These are phyloP conservation scores for Ornithoptera alexandrae DNA, from an alignment of 2,888 invertebrate genomes.

Conservation along the genomic window DNA sequence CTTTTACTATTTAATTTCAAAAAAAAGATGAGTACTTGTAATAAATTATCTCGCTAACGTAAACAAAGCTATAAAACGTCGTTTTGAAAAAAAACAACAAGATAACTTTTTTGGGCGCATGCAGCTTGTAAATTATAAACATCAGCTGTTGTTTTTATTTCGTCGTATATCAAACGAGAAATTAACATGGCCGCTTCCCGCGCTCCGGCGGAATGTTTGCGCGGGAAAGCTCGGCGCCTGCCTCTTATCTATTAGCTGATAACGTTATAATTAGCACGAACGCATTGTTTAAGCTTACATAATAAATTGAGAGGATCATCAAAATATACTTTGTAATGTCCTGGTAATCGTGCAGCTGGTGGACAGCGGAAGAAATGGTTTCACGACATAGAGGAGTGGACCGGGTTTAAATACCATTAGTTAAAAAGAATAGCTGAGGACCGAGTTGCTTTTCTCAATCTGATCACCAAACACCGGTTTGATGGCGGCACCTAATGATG, in stretches of 20 bases:
- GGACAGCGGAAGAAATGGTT: no score
- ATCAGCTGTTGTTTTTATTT: slow-evolving; percentile 24
- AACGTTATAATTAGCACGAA: slow-evolving; percentile 46
- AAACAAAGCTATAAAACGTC: slow-evolving; percentile 5
- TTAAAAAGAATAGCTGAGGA: no score
- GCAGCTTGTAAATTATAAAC: slow-evolving; percentile 14
- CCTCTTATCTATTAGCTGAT: slow-evolving; percentile 52
- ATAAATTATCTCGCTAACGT: slow-evolving; percentile 1
- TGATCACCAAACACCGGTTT: no score
- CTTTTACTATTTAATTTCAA: background rate
- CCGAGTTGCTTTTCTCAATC: no score
- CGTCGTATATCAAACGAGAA: slow-evolving; percentile 3
- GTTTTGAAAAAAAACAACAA: background rate
- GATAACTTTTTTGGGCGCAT: background rate
- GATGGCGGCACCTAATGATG: no score
- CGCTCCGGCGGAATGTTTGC: background rate
- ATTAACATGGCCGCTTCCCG: slow-evolving; percentile 2
- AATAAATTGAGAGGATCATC: background rate
- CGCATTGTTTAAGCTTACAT: slow-evolving; percentile 12
- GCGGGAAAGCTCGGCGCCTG: slow-evolving; percentile 42
- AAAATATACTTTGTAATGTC: no score
- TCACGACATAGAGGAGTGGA: no score
- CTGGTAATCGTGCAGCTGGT: no score
- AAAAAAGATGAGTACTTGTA: background rate
- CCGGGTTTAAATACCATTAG: no score